Evolutionary conservation across 1,140 invertebrate genomes (phyloP).

Genomic region (Platorchestia sp.): DNA sequence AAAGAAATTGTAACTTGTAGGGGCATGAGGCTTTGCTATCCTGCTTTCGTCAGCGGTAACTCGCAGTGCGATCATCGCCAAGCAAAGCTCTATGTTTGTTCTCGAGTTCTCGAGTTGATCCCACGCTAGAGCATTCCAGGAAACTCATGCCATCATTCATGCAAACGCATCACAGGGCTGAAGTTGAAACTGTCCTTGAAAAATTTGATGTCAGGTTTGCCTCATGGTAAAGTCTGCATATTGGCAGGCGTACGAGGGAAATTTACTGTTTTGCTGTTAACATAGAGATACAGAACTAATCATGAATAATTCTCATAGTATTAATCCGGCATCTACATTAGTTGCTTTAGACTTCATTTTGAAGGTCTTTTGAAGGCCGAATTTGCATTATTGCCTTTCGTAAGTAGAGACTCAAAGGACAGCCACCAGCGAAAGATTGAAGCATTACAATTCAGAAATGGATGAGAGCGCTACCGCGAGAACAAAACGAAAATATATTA

Average conservation of each 20-base stretch:
- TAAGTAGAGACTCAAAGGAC: no score
- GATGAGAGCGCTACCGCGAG: neutral
- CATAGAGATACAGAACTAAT: neutral
- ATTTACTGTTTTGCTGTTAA: neutral
- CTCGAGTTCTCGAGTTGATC: neutral
- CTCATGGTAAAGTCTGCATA: neutral
- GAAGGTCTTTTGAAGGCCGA: no score
- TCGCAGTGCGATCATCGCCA: neutral
- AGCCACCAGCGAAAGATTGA: neutral
- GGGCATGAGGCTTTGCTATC: neutral
- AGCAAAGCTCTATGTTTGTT: neutral
- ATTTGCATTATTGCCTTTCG: no score
- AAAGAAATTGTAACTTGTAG: neutral
- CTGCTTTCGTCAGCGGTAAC: neutral
- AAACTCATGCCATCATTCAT: neutral
- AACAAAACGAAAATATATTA: neutral
- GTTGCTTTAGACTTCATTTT: no score
- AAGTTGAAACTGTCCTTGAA: neutral
- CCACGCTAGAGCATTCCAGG: neutral
- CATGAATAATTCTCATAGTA: neutral
- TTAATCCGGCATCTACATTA: neutral
- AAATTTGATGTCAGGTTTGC: neutral
- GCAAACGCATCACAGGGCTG: neutral
- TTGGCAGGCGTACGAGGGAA: neutral
- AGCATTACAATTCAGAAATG: neutral